phyloP scores from a whole-genome alignment of 23 tunicate genomes.

The Aplidium turbinatum region DNA sequence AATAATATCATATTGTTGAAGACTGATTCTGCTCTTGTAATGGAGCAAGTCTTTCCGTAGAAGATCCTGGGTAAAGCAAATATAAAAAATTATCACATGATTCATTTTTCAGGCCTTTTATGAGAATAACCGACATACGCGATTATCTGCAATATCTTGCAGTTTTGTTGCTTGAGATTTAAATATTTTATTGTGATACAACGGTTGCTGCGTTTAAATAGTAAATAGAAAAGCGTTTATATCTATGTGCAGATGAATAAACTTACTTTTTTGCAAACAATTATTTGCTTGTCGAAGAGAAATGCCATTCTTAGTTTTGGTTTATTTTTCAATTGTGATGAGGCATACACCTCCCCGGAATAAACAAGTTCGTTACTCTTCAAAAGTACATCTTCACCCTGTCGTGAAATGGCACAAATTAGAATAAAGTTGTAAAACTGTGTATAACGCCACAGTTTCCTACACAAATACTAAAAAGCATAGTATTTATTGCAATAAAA shows the following conservation, averaged over 20 bases:
- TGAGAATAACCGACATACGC: too few species aligned
- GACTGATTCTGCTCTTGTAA: slow-evolving; percentile 61
- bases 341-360: slow-evolving; percentile 65
- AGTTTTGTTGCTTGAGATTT: too few species aligned
- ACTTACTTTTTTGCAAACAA: slow-evolving; percentile 85
- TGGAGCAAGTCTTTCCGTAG: slow-evolving; percentile 53
- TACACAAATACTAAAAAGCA: too few species aligned
- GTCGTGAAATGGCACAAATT: neutral
- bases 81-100: neutral
- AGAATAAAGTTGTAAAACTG: too few species aligned
- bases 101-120: too few species aligned
- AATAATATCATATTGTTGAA: slow-evolving; percentile 25
- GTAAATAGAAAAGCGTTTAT: too few species aligned
- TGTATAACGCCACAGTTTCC: too few species aligned
- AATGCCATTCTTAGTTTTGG: slow-evolving; percentile 63
- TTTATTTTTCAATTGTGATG: slow-evolving; percentile 33
- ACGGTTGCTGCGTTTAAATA: too few species aligned
- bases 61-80: slow-evolving; percentile 44
- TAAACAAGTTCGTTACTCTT: slow-evolving; percentile 68
- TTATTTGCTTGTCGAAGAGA: slow-evolving; percentile 80
- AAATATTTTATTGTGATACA: too few species aligned
- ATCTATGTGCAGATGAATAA: neutral
- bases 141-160: too few species aligned
- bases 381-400: slow-evolving; percentile 59
- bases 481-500: too few species aligned